A percentile compares a stretch with the other conserved stretches of the same genome.
phyloP scores from a whole-genome alignment of 2,797 vertebrate genomes.

The Rhinoraja longicauda region DNA sequence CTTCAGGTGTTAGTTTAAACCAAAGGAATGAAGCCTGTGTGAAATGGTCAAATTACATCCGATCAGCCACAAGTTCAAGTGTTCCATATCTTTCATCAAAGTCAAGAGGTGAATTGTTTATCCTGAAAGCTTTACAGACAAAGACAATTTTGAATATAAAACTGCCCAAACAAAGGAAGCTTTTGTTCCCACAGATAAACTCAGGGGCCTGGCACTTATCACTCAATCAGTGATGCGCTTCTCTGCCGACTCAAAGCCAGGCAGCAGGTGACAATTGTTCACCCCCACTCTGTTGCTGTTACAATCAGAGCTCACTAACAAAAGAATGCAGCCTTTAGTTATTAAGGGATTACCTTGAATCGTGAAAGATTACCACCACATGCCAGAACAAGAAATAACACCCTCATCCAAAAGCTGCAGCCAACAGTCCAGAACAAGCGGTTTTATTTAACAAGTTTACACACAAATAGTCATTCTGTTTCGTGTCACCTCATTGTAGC shows the following conservation, averaged over 20 bases:
- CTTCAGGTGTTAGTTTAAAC: background rate
- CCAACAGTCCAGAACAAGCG: background rate
- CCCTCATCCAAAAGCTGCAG: constrained; percentile 2
- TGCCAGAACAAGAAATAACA: constrained; percentile 22
- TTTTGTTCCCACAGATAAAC: constrained; percentile 32
- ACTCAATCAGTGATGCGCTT: constrained; percentile 18
- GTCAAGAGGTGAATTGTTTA: constrained; percentile 14
- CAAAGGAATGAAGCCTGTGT: background rate
- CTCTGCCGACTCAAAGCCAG: constrained; percentile 17
- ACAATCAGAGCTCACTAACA: constrained; percentile 30
- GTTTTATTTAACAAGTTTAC: constrained; percentile 4
- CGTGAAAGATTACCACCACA: constrained; percentile 29
- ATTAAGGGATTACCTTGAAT: constrained; percentile 27
- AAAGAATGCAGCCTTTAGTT: constrained; percentile 34
- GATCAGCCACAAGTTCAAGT: constrained; percentile 32
- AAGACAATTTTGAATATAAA: constrained; percentile 15
- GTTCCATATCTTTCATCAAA: constrained; percentile 1
- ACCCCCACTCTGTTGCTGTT: background rate
- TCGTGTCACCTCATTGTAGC: constrained; percentile 14
- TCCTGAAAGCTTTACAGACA: background rate
- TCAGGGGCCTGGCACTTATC: background rate
- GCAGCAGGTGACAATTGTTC: constrained; percentile 36
- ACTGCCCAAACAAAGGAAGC: background rate
- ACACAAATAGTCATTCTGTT: constrained; percentile 8
- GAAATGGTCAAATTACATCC: background rate